Conservation (phyloP, 2,888 invertebrate genomes). For the Empis stercorea region DNA sequence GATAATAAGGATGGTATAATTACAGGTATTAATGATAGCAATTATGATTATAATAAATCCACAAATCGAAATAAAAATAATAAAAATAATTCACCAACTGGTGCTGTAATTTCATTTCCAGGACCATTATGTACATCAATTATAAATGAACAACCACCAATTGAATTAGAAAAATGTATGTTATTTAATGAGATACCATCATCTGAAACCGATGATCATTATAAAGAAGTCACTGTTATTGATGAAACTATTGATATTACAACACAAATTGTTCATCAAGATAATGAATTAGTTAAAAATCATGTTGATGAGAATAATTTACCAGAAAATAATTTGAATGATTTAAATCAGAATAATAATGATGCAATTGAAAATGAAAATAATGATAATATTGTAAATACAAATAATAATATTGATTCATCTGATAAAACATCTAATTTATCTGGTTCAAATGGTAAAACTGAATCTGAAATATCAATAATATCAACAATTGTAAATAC, state of each 20-base stretch:
- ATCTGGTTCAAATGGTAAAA: slow-evolving; percentile 4
- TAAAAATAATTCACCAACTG: neutral
- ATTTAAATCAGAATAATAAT: too few species aligned
- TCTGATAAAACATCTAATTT: slow-evolving; percentile 11
- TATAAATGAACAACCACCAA: slow-evolving; percentile 7
- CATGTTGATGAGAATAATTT: slow-evolving; percentile 4
- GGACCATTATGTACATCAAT: neutral
- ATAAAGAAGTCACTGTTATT: slow-evolving; percentile 8
- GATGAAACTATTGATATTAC: slow-evolving; percentile 10
- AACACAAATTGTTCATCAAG: slow-evolving; percentile 20
- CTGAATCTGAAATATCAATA: slow-evolving; percentile 7
- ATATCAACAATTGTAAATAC: neutral
- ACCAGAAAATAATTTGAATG: too few species aligned
- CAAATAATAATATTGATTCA: neutral
- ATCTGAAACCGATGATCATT: neutral
- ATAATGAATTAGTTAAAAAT: slow-evolving; percentile 13
- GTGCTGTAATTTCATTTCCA: too few species aligned
- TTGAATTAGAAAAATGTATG: slow-evolving; percentile 9
- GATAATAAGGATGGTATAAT: slow-evolving; percentile 14
- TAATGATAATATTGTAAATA: neutral
- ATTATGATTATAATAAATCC: slow-evolving; percentile 9
- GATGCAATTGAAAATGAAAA: neutral
- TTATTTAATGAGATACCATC: slow-evolving; percentile 2
- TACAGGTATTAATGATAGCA: slow-evolving; percentile 4
- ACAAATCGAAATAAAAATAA: slow-evolving; percentile 1